These are phyloP conservation scores for Rhyacichthys aspro DNA, from an alignment of 2,797 vertebrate species.

Conservation along the genomic window DNA sequence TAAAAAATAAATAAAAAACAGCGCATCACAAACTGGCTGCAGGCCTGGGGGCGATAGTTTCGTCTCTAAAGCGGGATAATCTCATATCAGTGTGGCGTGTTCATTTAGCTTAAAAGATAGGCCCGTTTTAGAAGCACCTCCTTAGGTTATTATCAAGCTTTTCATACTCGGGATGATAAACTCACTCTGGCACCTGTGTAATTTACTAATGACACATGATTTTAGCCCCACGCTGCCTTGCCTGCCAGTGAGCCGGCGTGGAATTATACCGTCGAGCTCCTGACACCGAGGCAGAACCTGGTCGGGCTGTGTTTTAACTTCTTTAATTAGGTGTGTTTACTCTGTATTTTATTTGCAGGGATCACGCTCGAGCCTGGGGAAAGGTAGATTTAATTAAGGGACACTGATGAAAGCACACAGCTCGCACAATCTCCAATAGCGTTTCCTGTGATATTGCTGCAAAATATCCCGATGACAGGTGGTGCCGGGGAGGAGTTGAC, in stretches of 20 bases:
- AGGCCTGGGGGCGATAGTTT: constrained; percentile 75
- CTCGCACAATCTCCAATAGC: constrained; percentile 70
- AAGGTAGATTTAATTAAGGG: constrained; percentile 83
- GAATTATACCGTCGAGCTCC: constrained; percentile 59
- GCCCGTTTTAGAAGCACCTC: constrained; percentile 83
- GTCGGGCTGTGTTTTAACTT: constrained; percentile 70
- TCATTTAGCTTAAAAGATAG: constrained; percentile 86
- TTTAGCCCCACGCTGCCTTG: constrained; percentile 62
- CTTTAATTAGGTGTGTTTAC: constrained; percentile 82
- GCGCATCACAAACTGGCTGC: constrained; percentile 80
- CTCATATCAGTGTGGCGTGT: constrained; percentile 83
- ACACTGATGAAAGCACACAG: constrained; percentile 82
- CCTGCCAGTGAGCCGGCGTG: constrained; percentile 59
- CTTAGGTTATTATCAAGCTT: constrained; percentile 85
- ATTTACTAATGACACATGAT: constrained; percentile 86
- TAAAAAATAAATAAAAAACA: no score
- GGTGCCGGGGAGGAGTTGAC: constrained; percentile 74
- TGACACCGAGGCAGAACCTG: constrained; percentile 67
- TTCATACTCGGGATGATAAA: constrained; percentile 84
- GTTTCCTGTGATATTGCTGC: constrained; percentile 78
- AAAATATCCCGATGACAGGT: constrained; percentile 78
- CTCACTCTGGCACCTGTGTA: constrained; percentile 87
- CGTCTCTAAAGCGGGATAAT: constrained; percentile 81
- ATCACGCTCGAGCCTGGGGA: constrained; percentile 77
- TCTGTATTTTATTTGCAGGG: constrained; percentile 78